A percentile compares a stretch with the other conserved stretches of the same genome.
Conservation (phyloP, 2,888 invertebrate species). For the Colostygia pectinataria region DNA sequence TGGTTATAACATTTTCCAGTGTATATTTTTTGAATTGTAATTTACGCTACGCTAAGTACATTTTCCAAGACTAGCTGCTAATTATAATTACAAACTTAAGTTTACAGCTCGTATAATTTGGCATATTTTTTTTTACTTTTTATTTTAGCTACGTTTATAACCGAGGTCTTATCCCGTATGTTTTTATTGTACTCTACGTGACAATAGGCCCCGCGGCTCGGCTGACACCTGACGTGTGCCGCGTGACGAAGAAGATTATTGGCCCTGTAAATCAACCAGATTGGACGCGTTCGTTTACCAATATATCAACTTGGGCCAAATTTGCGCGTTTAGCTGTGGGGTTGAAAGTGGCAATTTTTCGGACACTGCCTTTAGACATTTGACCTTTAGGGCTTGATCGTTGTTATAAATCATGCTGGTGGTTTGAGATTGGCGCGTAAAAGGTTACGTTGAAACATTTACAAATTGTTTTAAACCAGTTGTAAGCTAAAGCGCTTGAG, state of each 20-base stretch:
- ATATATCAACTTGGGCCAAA: constrained; percentile 54
- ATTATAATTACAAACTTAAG: no score
- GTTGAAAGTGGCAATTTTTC: constrained; percentile 40
- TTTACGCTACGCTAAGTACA: no score
- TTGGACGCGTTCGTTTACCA: constrained; percentile 65
- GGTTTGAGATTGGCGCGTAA: constrained; percentile 3
- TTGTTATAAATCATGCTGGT: constrained; percentile 15
- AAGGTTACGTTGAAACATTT: not conserved
- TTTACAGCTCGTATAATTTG: no score
- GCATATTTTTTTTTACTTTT: no score
- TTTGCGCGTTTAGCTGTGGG: constrained; percentile 19
- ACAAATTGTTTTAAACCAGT: no score
- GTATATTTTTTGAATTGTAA: no score
- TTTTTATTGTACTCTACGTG: constrained; percentile 48
- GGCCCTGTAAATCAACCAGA: constrained; percentile 72
- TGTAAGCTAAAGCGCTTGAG: no score
- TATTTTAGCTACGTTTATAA: not conserved
- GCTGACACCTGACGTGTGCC: constrained; percentile 63
- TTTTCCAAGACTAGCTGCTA: no score
- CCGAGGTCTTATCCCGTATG: constrained; percentile 25
- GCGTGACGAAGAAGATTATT: constrained; percentile 71
- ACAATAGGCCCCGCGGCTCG: constrained; percentile 51
- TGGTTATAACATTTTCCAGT: no score
- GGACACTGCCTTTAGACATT: constrained; percentile 38
- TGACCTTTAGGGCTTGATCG: constrained; percentile 21